These are phyloP conservation scores for Lasioglossum leucozonium DNA, from an alignment of 2,888 invertebrate species.

Conservation along the genomic window DNA sequence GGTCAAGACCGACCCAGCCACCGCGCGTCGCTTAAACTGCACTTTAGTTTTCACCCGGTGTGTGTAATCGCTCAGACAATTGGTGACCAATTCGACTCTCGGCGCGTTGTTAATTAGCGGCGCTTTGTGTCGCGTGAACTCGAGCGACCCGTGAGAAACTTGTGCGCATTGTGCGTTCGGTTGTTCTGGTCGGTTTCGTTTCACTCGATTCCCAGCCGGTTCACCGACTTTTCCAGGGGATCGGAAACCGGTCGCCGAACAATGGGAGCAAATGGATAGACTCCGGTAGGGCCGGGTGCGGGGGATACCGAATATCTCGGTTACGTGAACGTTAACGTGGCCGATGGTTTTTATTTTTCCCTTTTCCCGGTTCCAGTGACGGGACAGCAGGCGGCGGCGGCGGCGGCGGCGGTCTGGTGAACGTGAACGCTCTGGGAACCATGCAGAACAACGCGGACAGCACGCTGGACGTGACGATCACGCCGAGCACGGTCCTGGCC, in stretches of 20 bases:
- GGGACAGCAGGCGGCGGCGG: slow-evolving; percentile 81
- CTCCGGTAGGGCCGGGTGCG: neutral
- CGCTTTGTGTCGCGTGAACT: neutral
- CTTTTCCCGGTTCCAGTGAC: slow-evolving; percentile 80
- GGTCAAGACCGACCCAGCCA: neutral
- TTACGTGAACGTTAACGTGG: neutral
- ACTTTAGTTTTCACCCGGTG: neutral
- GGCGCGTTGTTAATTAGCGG: neutral
- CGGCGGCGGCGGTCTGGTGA: slow-evolving; percentile 79
- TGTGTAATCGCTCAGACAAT: neutral
- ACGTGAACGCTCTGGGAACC: slow-evolving; percentile 69
- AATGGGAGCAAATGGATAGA: neutral
- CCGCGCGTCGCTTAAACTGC: neutral
- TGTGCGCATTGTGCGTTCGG: neutral
- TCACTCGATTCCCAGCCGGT: slow-evolving; percentile 1
- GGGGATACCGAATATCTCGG: neutral
- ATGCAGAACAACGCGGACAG: slow-evolving; percentile 77
- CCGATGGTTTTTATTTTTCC: neutral
- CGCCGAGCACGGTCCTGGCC: slow-evolving; percentile 78
- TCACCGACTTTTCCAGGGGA: neutral
- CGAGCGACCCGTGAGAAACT: neutral
- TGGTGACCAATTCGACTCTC: neutral
- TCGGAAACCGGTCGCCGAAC: neutral
- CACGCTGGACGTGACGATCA: slow-evolving; percentile 71
- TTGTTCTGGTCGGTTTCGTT: neutral